Evolutionary conservation across 1,140 invertebrate genomes (phyloP), one percentile per base, ranked within the genome.

Genomic region (Teleopsis dalmanni): DNA sequence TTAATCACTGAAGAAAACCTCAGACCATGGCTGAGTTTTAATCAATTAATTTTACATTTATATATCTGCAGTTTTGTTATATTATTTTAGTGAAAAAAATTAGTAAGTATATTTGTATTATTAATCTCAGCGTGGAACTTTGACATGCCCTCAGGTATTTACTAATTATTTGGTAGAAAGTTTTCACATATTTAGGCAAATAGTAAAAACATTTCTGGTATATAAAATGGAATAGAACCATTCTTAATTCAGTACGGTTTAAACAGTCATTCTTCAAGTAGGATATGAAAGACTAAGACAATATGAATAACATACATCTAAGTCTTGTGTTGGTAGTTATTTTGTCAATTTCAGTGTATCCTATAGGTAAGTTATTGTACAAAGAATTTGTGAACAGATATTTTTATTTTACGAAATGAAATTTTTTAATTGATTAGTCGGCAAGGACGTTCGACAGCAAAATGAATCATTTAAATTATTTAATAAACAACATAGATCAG

Each of bases 261-360:
- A 14, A 10, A 21, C 43, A 19, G 10, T 23, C 43, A 38, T 64
- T 48, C 57, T 62, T 58, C 45, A 44, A 63, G 60, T 41, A 16
- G n/a, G 16, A 11, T 13, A 25, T n/a, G 4, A 27, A 46, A 46
- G 44, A 48, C 16, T 48, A 18, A 31, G 18, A 16, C 52, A 60
- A 57, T 48, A 51, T 59, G 53, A 53, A 46, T 23, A 35, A 40
- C n/a, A n/a, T 57, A 31, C 57, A 52, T 13, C 43, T 63, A 38
- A 42, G 53, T 19, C 26, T 63, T 53, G 63, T 56, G 6, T 16
- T 66, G 26, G 50, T 52, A 53, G 53, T 68, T 6, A 60, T 59
- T 47, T 55, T 55, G 23, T 41, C 58, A 4, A 16, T 62, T 13
- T 45, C 51, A 21, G 13, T 51, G 13, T 14, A 46, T n/a, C 35